These are phyloP conservation scores for Sarcophaga caerulescens DNA, from an alignment of 2,888 invertebrate genomes.

Conservation along the genomic window DNA sequence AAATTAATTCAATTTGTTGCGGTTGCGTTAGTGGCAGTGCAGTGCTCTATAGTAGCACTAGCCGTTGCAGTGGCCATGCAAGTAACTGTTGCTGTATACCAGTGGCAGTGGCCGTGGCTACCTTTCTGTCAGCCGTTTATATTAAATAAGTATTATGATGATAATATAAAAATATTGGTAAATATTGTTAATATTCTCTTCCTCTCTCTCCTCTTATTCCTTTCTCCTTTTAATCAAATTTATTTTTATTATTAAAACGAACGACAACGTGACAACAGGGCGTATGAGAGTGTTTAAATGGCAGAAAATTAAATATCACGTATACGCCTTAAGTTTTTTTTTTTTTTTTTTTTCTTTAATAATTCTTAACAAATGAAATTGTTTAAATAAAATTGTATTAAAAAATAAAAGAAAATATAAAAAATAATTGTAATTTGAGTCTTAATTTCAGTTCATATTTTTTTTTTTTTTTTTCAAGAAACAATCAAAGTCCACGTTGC, in stretches of 20 bases:
- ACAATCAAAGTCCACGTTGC: too few species aligned
- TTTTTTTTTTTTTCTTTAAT: neutral
- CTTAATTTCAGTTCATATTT: too few species aligned
- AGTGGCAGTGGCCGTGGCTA: slow-evolving; percentile 54
- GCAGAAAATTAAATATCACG: slow-evolving; percentile 37
- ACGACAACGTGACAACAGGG: neutral
- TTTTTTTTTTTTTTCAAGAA: too few species aligned
- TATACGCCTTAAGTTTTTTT: slow-evolving; percentile 22
- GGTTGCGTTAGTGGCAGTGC: slow-evolving; percentile 74
- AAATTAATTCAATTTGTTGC: slow-evolving; percentile 80
- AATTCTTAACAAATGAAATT: neutral
- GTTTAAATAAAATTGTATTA: too few species aligned
- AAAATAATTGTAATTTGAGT: too few species aligned
- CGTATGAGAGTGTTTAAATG: slow-evolving; percentile 47
- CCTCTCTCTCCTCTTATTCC: too few species aligned
- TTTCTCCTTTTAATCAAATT: neutral
- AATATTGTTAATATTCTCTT: slow-evolving; percentile 2
- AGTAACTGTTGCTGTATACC: slow-evolving; percentile 7
- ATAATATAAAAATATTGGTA: slow-evolving; percentile 38
- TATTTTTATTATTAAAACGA: slow-evolving; percentile 7
- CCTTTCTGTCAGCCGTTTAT: slow-evolving; percentile 45
- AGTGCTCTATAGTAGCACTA: slow-evolving; percentile 38
- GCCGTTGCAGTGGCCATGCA: neutral
- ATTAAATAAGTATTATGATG: slow-evolving; percentile 45
- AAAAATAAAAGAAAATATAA: too few species aligned